Evolutionary conservation across 2,888 invertebrate species (phyloP).

Genomic region (Lasioglossum figueresi): DNA sequence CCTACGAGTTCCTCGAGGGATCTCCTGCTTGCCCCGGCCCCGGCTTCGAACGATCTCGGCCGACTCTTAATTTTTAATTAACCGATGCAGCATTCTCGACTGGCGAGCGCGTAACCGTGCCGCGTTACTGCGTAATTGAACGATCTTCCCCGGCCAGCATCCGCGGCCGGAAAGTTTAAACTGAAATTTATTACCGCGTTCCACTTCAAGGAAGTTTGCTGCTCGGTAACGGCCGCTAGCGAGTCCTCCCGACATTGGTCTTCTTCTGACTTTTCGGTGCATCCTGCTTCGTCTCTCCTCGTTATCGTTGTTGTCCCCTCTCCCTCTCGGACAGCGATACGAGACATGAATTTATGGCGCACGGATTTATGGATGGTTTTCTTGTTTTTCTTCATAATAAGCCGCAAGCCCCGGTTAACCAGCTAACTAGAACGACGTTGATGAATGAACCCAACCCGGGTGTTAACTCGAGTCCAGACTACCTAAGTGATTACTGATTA

Average conservation of each 20-base stretch:
- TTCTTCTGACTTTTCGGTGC: constrained; percentile 1
- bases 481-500: constrained; percentile 50
- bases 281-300: constrained; percentile 17
- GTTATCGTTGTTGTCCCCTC: constrained; percentile 4
- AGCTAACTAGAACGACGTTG: constrained; percentile 69
- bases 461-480: constrained; percentile 35
- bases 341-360: constrained; percentile 64
- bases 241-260: background rate
- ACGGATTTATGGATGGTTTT: constrained; percentile 68
- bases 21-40: background rate
- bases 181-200: constrained; percentile 72
- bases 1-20: background rate
- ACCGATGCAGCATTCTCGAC: constrained; percentile 47
- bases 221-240: constrained; percentile 17
- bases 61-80: constrained; percentile 74
- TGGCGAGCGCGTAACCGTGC: constrained; percentile 61
- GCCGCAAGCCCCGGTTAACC: constrained; percentile 55
- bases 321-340: constrained; percentile 27
- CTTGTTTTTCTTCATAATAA: constrained; percentile 64
- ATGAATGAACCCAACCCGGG: constrained; percentile 61
- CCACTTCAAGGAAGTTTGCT: constrained; percentile 59
- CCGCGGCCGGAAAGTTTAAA: constrained; percentile 72
- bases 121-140: constrained; percentile 71
- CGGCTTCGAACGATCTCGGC: background rate
- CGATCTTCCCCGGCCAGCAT: constrained; percentile 61